Percentiles rank a stretch among this genome's conserved stretches.
Evolutionary conservation across 2,888 invertebrate species (phyloP).

Genomic region (Anaspis maculata): DNA sequence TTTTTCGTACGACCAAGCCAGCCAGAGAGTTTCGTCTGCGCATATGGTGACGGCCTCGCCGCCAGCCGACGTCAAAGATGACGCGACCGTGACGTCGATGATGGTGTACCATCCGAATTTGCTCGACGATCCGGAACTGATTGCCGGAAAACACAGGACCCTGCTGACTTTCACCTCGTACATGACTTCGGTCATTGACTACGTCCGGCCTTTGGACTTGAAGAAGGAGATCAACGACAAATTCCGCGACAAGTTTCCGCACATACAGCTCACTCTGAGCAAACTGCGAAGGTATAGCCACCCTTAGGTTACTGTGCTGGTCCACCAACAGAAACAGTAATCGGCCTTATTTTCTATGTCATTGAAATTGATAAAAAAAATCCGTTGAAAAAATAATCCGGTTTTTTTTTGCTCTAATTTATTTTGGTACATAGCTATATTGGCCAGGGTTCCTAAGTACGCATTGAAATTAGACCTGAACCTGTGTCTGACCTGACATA

Average conservation of each 20-base stretch:
- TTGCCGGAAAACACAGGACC: conserved; percentile 83
- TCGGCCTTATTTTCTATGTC: no score
- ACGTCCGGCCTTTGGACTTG: conserved; percentile 88
- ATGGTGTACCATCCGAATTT: conserved; percentile 74
- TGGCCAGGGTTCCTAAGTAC: no score
- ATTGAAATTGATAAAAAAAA: no score
- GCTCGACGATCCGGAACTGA: conserved; percentile 86
- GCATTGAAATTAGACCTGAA: no score
- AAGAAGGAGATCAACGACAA: conserved; percentile 97
- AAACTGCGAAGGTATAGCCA: conserved; percentile 84
- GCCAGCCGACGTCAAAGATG: conserved; percentile 41
- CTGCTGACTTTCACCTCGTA: conserved; percentile 81
- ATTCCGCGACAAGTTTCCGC: conserved; percentile 90
- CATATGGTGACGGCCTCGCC: conserved; percentile 43
- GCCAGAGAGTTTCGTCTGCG: conserved; percentile 44
- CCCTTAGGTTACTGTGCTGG: no score
- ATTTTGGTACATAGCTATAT: no score
- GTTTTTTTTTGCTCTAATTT: no score
- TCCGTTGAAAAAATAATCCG: no score
- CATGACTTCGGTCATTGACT: conserved; percentile 94
- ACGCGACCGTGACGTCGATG: conserved; percentile 24
- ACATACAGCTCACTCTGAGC: conserved; percentile 88
- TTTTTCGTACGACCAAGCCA: conserved; percentile 62
- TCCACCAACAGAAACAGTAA: no score
- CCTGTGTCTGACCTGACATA: no score